Conservation (phyloP, 2,888 invertebrate species). For the Acanthosepion lycidas region DNA sequence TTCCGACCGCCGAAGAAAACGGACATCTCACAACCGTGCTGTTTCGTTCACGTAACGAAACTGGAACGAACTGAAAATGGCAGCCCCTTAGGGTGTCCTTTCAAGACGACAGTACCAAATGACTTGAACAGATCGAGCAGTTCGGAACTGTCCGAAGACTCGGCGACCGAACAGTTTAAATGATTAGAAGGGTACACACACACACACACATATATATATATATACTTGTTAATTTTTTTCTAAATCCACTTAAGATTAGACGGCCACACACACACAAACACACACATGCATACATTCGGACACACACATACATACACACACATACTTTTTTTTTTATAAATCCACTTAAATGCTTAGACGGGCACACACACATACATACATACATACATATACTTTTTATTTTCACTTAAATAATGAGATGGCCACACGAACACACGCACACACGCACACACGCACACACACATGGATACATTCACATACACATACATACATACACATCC, state of each 20-base stretch:
- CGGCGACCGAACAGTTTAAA: slow-evolving; percentile 55
- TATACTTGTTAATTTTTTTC: too few relatives aligned
- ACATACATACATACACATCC: not conserved
- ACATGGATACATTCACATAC: not conserved
- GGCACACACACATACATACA: not conserved
- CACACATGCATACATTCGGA: too few relatives aligned
- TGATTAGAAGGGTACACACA: slow-evolving; percentile 45
- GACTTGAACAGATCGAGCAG: slow-evolving; percentile 49
- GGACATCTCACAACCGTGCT: slow-evolving; percentile 88
- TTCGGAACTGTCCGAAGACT: slow-evolving; percentile 50
- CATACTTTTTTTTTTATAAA: not conserved
- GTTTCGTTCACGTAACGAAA: slow-evolving; percentile 88
- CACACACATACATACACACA: not conserved
- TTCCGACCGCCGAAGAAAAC: slow-evolving; percentile 82
- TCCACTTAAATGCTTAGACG: not conserved
- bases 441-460: too few relatives aligned
- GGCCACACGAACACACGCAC: too few relatives aligned
- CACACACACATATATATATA: not conserved
- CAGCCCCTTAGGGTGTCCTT: slow-evolving; percentile 51
- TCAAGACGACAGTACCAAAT: slow-evolving; percentile 44
- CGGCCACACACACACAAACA: too few relatives aligned
- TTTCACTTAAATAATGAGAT: too few relatives aligned
- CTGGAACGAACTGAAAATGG: slow-evolving; percentile 77
- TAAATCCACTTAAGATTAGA: too few relatives aligned
- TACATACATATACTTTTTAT: not conserved